phyloP scores from a whole-genome alignment of 92 coral and sea anemone genomes.

The Epizoanthus scotinus region DNA sequence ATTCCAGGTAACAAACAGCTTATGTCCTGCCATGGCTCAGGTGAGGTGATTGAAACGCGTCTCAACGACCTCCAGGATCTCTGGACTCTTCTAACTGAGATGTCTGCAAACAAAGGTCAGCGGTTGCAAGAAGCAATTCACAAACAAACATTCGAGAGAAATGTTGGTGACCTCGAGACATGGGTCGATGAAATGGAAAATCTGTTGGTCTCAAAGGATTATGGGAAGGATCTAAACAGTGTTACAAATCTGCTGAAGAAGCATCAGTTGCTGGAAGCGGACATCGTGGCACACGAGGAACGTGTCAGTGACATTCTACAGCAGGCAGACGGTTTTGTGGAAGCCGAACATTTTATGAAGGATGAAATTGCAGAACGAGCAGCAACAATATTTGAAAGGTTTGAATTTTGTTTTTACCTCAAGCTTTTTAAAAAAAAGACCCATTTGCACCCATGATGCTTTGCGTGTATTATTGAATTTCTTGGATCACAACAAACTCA shows the following conservation, averaged over 20 bases:
- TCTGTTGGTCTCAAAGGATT: constrained; percentile 72
- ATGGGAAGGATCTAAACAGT: constrained; percentile 80
- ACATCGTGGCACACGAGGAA: constrained; percentile 76
- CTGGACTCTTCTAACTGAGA: constrained; percentile 83
- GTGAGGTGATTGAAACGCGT: constrained; percentile 75
- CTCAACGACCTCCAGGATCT: constrained; percentile 78
- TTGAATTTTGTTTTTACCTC: background rate
- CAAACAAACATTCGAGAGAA: constrained; percentile 85
- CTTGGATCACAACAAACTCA: no score
- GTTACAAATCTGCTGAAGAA: constrained; percentile 75
- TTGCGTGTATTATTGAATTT: no score
- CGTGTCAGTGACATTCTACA: constrained; percentile 75
- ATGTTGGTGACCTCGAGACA: constrained; percentile 81
- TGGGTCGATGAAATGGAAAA: constrained; percentile 80
- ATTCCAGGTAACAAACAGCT: constrained; percentile 51
- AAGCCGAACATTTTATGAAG: constrained; percentile 86
- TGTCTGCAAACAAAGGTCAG: constrained; percentile 75
- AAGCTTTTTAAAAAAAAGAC: no score
- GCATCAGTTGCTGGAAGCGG: constrained; percentile 75
- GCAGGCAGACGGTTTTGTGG: constrained; percentile 87
- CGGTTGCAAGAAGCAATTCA: constrained; percentile 90
- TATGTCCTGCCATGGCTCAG: constrained; percentile 55
- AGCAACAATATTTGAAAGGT: constrained; percentile 88
- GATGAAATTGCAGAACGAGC: constrained; percentile 91
- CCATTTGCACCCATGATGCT: no score